Evolutionary conservation across 2,797 vertebrate genomes (phyloP).

Genomic region (Gallirallus australis): DNA sequence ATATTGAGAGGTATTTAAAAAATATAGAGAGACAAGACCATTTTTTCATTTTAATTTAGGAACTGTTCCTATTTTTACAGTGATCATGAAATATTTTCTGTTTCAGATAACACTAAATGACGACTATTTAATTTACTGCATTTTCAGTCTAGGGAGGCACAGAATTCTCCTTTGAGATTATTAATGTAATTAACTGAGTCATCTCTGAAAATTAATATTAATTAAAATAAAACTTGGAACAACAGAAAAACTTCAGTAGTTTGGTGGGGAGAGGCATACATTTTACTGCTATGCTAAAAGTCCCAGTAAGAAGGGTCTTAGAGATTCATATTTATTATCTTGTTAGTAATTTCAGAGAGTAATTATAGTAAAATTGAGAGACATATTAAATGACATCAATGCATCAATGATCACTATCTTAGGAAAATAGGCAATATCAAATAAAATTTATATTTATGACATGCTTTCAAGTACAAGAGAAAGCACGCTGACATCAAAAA

Average conservation of each 20-base stretch:
- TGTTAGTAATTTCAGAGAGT: neutral
- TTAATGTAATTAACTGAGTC: neutral
- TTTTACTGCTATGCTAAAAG: neutral
- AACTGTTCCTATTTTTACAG: neutral
- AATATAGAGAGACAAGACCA: neutral
- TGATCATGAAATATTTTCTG: neutral
- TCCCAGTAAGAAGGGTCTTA: rapidly evolving
- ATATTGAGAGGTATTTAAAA: neutral
- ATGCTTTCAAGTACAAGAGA: neutral
- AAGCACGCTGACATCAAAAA: neutral
- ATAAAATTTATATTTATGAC: neutral
- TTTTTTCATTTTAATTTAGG: neutral
- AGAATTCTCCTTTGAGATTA: neutral
- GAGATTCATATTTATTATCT: neutral
- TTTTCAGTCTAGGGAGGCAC: neutral
- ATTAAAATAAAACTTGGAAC: neutral
- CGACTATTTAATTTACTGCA: neutral
- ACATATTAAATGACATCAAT: neutral
- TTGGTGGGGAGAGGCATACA: neutral
- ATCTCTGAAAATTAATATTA: neutral
- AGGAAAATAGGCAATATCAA: neutral
- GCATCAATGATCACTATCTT: neutral
- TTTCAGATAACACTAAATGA: neutral
- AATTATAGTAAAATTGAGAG: neutral
- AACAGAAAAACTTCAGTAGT: neutral